A percentile compares a stretch with the other conserved stretches of the same genome.
phyloP scores from a whole-genome alignment of 2,888 invertebrate species.

The Andrena chrysosceles region DNA sequence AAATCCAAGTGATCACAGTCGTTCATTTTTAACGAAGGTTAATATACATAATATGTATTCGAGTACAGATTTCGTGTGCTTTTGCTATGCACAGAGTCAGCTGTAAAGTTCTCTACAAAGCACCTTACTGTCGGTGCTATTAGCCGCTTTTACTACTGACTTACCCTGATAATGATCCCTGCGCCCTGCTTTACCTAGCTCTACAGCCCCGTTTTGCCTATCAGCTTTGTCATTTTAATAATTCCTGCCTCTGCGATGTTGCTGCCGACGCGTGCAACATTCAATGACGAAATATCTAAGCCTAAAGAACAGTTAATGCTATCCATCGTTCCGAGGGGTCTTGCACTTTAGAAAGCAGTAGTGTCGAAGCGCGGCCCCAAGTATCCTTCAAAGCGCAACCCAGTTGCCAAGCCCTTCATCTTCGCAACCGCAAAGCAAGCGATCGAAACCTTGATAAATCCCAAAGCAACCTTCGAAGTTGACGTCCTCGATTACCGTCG shows the following conservation, averaged over 20 bases:
- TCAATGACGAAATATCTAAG: background rate
- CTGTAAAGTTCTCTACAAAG: slow-evolving; percentile 36
- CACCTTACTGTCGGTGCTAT: slow-evolving; percentile 29
- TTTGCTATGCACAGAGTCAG: slow-evolving; percentile 9
- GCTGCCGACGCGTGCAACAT: background rate
- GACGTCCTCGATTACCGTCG: background rate
- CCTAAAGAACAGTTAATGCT: too few relatives aligned
- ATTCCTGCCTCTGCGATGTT: slow-evolving; percentile 17
- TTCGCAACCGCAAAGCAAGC: too few relatives aligned
- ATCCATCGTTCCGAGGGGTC: too few relatives aligned
- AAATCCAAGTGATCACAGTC: background rate
- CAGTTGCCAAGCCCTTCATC: too few relatives aligned
- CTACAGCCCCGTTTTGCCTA: slow-evolving; percentile 13
- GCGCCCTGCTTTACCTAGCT: slow-evolving; percentile 15
- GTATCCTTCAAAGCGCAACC: too few relatives aligned
- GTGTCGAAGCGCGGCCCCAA: too few relatives aligned
- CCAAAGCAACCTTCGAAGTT: background rate
- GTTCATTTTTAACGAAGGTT: background rate
- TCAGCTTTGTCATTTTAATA: slow-evolving; percentile 35
- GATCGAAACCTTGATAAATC: too few relatives aligned
- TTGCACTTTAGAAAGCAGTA: too few relatives aligned
- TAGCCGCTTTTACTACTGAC: slow-evolving; percentile 29
- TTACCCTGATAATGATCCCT: slow-evolving; percentile 21
- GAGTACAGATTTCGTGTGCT: slow-evolving; percentile 5
- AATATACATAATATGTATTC: background rate